phyloP scores from a whole-genome alignment of 2,888 invertebrate species.

The Acleris emargana region DNA sequence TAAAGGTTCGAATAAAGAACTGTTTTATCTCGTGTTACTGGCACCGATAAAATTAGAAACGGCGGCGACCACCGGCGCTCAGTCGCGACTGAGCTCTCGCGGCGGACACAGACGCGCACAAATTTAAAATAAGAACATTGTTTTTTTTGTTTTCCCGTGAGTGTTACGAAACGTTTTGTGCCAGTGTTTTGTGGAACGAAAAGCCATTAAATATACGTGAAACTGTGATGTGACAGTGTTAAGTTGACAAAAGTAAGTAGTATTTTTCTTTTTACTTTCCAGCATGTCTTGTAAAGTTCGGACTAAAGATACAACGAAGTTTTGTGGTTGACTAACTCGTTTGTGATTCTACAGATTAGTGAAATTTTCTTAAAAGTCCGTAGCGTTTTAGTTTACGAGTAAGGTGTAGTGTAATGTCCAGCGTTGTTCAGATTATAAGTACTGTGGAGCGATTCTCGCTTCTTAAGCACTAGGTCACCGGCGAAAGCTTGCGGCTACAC shows the following conservation, averaged over 20 bases:
- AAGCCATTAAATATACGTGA: slow-evolving; percentile 48
- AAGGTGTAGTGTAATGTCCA: slow-evolving; percentile 4
- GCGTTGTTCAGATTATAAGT: not conserved
- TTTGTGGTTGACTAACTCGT: slow-evolving; percentile 10
- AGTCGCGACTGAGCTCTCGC: slow-evolving; percentile 53
- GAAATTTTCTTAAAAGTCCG: slow-evolving; percentile 18
- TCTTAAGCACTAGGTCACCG: slow-evolving; percentile 29
- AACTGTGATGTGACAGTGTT: slow-evolving; percentile 58
- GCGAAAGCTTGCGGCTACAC: slow-evolving; percentile 32
- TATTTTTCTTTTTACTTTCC: slow-evolving; percentile 10
- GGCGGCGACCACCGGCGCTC: slow-evolving; percentile 53
- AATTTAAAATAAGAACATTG: slow-evolving; percentile 49
- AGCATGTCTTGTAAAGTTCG: slow-evolving; percentile 17
- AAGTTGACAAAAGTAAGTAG: slow-evolving; percentile 61
- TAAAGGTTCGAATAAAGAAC: slow-evolving; percentile 74
- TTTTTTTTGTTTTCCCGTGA: slow-evolving; percentile 58
- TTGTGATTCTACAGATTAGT: slow-evolving; percentile 16
- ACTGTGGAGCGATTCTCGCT: slow-evolving; percentile 18
- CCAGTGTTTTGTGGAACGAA: slow-evolving; percentile 56
- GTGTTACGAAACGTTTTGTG: slow-evolving; percentile 65
- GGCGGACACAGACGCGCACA: slow-evolving; percentile 46
- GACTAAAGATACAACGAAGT: slow-evolving; percentile 16
- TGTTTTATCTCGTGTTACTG: slow-evolving; percentile 82
- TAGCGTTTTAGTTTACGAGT: slow-evolving; percentile 1
- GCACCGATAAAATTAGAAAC: slow-evolving; percentile 80